Conservation (phyloP, 2,888 invertebrate species). For the Saturnia pavonia region DNA sequence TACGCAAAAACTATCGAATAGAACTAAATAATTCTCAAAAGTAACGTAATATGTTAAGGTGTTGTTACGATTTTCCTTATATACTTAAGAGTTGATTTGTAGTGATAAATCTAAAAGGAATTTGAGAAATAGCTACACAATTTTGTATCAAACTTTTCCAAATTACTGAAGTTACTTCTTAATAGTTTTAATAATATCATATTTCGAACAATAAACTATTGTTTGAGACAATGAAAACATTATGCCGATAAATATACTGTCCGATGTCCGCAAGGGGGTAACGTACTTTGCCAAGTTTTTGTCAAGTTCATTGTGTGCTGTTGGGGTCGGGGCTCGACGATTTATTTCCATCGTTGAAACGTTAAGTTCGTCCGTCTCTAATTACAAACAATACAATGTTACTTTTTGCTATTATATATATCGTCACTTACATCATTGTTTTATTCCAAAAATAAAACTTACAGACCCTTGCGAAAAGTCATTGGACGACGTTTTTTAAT, state of each 20-base stretch:
- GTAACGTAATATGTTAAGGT: too few relatives aligned
- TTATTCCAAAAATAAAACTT: not conserved
- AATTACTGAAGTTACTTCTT: not conserved
- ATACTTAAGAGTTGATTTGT: not conserved
- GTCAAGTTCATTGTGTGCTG: conserved; percentile 38
- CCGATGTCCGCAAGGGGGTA: conserved; percentile 26
- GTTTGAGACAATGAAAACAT: not conserved
- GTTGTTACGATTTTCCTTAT: too few relatives aligned
- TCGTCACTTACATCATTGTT: too few relatives aligned
- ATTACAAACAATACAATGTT: conserved; percentile 8
- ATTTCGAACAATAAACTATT: conserved; percentile 7
- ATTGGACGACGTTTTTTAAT: not conserved
- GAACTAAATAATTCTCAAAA: too few relatives aligned
- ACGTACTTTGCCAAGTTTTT: conserved; percentile 39
- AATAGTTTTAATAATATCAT: not conserved
- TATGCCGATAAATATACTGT: not conserved
- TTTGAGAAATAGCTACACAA: not conserved
- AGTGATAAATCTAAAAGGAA: not conserved
- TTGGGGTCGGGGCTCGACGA: conserved; percentile 29
- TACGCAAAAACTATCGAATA: too few relatives aligned
- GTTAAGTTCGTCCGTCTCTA: conserved; percentile 20
- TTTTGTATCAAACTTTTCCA: not conserved
- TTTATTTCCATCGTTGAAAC: conserved; percentile 32
- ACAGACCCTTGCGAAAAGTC: not conserved
- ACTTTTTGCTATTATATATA: not conserved